Percentiles rank a stretch among this genome's conserved stretches.
These are phyloP conservation scores for Syncerus caffer DNA, from an alignment of 2,797 vertebrate species.

Conservation along the genomic window DNA sequence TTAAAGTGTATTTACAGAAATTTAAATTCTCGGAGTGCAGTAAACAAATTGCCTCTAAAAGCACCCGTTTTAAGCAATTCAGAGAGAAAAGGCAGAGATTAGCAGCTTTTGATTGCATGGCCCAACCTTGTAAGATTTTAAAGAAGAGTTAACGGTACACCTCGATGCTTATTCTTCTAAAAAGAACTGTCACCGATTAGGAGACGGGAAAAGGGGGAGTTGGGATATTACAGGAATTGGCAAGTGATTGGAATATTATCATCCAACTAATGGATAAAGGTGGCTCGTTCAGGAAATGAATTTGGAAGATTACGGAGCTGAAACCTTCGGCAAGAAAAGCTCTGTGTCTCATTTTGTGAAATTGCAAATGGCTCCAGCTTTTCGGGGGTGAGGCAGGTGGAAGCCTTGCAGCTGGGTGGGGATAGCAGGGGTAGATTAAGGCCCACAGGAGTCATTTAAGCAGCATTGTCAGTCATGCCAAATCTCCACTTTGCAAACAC, in stretches of 20 bases:
- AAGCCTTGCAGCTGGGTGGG: not conserved
- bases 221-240: not conserved
- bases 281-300: not conserved
- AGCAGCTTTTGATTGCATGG: not conserved
- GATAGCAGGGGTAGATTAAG: not conserved
- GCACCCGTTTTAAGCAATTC: not conserved
- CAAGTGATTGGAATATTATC: not conserved
- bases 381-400: not conserved
- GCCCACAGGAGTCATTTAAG: not conserved
- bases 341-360: fast-evolving
- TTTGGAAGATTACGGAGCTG: not conserved
- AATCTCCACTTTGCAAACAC: not conserved
- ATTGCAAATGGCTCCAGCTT: fast-evolving
- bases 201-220: not conserved
- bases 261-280: not conserved
- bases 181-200: not conserved
- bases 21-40: slow-evolving; percentile 39
- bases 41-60: slow-evolving; percentile 31
- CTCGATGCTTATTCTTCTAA: fast-evolving
- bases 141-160: fast-evolving
- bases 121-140: not conserved
- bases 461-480: fast-evolving
- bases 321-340: not conserved
- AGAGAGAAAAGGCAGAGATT: not conserved
- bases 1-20: slow-evolving; percentile 49